Evolutionary conservation across 2,888 invertebrate species (phyloP).

Genomic region (Hirtodrosophila duncani): DNA sequence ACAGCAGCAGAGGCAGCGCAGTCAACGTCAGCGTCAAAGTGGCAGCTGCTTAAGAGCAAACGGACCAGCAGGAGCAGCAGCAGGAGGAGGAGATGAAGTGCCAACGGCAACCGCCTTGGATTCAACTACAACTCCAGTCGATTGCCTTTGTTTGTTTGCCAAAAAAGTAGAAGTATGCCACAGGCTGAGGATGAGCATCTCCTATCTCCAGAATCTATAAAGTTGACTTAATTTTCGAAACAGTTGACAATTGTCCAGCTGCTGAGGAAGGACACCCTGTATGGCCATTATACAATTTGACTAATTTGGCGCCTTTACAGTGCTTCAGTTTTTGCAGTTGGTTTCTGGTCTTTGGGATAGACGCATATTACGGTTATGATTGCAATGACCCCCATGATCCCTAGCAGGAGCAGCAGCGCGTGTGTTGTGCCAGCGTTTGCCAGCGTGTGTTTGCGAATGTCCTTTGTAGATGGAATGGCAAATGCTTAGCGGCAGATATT

Average conservation of each 20-base stretch:
- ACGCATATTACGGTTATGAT: conserved; percentile 56
- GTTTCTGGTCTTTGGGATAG: neutral
- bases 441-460: conserved; percentile 35
- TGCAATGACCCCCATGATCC: conserved; percentile 64
- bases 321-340: conserved; percentile 30
- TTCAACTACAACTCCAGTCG: conserved; percentile 11
- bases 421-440: conserved; percentile 1
- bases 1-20: conserved; percentile 19
- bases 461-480: conserved; percentile 46
- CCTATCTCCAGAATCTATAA: neutral
- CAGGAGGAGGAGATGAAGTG: neutral
- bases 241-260: conserved; percentile 13
- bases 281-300: conserved; percentile 24
- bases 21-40: conserved; percentile 18
- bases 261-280: conserved; percentile 35
- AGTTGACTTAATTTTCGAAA: conserved; percentile 13
- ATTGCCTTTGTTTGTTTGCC: conserved; percentile 52
- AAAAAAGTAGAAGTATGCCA: conserved; percentile 22
- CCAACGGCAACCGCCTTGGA: conserved; percentile 19
- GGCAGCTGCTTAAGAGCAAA: conserved; percentile 15
- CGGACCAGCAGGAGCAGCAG: conserved; percentile 21
- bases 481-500: conserved; percentile 51
- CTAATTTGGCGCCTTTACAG: conserved; percentile 41
- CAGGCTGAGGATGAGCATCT: neutral
- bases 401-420: conserved; percentile 24